Evolutionary conservation across 2,113 vertebrate genomes (phyloP), one percentile per base, ranked within the genome.

Genomic region (Anguilla japonica): DNA sequence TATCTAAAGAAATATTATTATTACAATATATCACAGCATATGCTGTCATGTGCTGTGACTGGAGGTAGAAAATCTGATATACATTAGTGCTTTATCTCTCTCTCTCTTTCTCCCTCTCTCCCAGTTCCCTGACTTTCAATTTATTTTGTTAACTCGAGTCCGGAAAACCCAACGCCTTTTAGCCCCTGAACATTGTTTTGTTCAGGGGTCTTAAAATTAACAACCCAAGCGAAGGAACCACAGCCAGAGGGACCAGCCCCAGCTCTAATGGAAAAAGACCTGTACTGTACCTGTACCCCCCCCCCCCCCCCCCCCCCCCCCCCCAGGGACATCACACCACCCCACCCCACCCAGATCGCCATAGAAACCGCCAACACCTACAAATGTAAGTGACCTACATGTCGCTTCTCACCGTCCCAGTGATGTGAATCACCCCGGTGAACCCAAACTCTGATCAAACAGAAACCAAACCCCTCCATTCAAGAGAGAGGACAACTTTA

Each of bases 1-100:
- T 91, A 93, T 94, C 90, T 87, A 79, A 91, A 88, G 89, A 95
- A 92, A 93, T 91, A 93, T 94, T 92, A 93, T 92, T 91, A 91
- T 93, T 90, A 91, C 88, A 89, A 91, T 94, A 91, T 91, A 93
- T 93, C 89, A 88, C 89, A 92, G 91, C 90, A 92, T 91, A 92
- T 92, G 88, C 91, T 90, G 81, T 91, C 91, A 92, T 92, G 89
- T 87, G 87, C 87, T 90, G 84, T 87, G 89, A 60, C 46, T 50
- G 87, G 86, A 90, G 90, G 1, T 84, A 85, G 85, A 20, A 18
- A 50, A 88, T 84, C 87, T 87, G 67, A 83, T 91, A 84, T 87
- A 75, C 79, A 88, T 84, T 86, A 86, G 84, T 90, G 84, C 83
- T 86, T 87, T 18, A 39, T 78, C 41, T 75, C 84, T 79, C 84